phyloP scores from a whole-genome alignment of 2,113 vertebrate species.

The Eublepharis macularius region DNA sequence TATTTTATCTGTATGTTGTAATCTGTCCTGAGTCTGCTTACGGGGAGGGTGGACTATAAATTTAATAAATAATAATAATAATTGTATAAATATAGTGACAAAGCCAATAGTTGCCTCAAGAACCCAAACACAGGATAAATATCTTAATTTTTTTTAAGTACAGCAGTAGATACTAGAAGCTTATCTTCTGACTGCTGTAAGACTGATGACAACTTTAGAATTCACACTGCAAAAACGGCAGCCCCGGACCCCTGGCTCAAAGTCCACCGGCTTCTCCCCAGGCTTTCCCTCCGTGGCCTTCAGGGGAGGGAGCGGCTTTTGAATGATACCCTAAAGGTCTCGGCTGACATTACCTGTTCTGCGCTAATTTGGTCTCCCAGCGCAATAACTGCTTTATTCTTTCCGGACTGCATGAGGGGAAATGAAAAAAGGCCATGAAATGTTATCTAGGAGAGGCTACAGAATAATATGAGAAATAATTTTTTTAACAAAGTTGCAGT shows the following conservation, averaged over 20 bases:
- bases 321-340: neutral
- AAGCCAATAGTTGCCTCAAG: too few species aligned
- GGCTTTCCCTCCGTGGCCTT: neutral
- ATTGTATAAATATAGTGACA: too few species aligned
- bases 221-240: too few species aligned
- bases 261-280: neutral
- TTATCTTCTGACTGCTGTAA: too few species aligned
- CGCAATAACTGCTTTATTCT: slow-evolving; percentile 29
- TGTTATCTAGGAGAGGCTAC: neutral
- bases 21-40: too few species aligned
- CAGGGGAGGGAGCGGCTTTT: neutral
- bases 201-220: too few species aligned
- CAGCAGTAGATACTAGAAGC: too few species aligned
- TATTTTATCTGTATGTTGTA: too few species aligned
- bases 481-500: neutral
- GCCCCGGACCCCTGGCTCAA: neutral
- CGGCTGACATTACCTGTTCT: slow-evolving; percentile 73
- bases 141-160: too few species aligned
- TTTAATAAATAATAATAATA: too few species aligned
- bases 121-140: too few species aligned
- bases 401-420: slow-evolving; percentile 49
- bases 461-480: neutral
- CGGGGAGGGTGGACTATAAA: too few species aligned
- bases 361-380: slow-evolving; percentile 75
- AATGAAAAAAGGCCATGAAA: slow-evolving; percentile 6